Evolutionary conservation across 53 echinoderm and acorn worm genomes (phyloP), one percentile per base, ranked within the genome.

Genomic region (Antedon mediterranea): DNA sequence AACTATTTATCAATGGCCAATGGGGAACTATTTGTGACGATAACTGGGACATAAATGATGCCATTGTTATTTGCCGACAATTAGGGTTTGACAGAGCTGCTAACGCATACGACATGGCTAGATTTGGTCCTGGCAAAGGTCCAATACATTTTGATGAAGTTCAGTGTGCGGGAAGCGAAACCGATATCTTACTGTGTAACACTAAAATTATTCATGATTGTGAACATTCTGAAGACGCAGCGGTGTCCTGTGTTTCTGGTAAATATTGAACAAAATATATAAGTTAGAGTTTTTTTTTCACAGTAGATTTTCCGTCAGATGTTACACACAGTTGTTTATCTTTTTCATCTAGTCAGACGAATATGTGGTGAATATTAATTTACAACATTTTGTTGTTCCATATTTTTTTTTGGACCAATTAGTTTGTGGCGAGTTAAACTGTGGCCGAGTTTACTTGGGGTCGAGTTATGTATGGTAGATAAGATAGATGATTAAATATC

Each of bases 1-100:
- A 84, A 70, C 31, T 84, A 29, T 84, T 73, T 71, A 43, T 84
- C 13, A 32, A 43, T 0, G 74, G 43, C 29, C 43, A 42, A 23
- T 84, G 84, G 84, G 84, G 84, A 32, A 78, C 78, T 26, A 74
- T 84, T 18, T 84, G 84, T 33, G 84, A 79, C 29, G 84, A 84
- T 27, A 34, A 0, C 42, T 84, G 84, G 84, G 74, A 9, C 34
- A 33, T 78, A 30, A 15, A 72, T 29, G 79, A 84, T 31, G 84
- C 84, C 43, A 78, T 34, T 6, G 84, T 84, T 28, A 79, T 37
- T 0, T 84, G 84, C n/a, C 33, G 43, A 18, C 78, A 84, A 74
- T 71, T 84, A 0, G 84, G 84, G 32, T 84, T 78, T 29, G 26
- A 78, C 32, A 79, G 79, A 26, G 84, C 79, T 31, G 33, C 73